Conservation (phyloP, 1,140 invertebrate genomes). For the Microplitis demolitor region DNA sequence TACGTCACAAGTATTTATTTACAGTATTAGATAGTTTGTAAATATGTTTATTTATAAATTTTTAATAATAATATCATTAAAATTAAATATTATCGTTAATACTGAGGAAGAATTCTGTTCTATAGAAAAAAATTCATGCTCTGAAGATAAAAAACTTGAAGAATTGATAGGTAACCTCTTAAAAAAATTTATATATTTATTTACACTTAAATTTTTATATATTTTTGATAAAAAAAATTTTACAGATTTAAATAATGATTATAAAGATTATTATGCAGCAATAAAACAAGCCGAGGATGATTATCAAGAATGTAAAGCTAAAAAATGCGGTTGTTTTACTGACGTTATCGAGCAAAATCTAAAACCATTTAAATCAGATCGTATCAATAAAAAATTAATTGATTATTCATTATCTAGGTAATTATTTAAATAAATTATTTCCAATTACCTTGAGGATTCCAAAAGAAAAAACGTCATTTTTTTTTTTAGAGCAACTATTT, state of each 20-base stretch:
- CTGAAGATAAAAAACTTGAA: neutral
- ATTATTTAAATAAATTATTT: neutral
- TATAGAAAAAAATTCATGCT: neutral
- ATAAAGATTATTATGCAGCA: conserved; percentile 38
- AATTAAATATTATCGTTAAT: too few relatives aligned
- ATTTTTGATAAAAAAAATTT: conserved; percentile 19
- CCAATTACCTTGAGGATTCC: neutral
- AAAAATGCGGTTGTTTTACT: conserved; percentile 68
- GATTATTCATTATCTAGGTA: conserved; percentile 60
- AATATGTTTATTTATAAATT: too few relatives aligned
- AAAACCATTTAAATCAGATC: conserved; percentile 68
- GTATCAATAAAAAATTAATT: conserved; percentile 72
- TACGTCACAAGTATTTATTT: too few relatives aligned
- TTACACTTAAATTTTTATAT: neutral
- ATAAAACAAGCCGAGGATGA: conserved; percentile 43
- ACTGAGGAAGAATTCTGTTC: conserved; percentile 5
- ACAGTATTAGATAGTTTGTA: too few relatives aligned
- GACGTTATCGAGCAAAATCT: conserved; percentile 74
- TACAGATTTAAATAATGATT: conserved; percentile 40
- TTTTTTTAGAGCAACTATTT: conserved; percentile 71
- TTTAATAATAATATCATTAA: too few relatives aligned
- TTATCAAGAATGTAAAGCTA: conserved; percentile 43
- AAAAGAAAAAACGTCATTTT: conserved; percentile 34
- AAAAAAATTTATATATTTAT: neutral
- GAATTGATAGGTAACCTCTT: neutral